These are phyloP conservation scores for Columba guinea DNA, from an alignment of 2,797 vertebrate species.

Conservation along the genomic window DNA sequence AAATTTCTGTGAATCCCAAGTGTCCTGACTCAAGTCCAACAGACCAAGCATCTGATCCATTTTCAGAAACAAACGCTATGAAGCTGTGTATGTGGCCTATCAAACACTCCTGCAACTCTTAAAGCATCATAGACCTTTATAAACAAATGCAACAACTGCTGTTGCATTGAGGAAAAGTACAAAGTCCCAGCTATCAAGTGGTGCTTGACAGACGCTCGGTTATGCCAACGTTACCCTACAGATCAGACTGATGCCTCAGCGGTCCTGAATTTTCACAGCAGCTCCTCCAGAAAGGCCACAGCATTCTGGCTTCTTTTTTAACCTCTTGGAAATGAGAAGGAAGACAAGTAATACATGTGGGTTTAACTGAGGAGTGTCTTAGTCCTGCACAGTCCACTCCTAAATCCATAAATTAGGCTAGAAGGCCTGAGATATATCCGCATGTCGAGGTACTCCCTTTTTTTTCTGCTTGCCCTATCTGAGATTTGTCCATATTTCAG, in stretches of 20 bases:
- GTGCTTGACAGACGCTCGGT: background rate
- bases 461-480: background rate
- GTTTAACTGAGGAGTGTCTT: background rate
- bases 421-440: background rate
- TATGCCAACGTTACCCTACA: background rate
- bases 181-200: background rate
- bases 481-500: background rate
- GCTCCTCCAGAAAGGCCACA: background rate
- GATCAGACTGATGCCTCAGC: background rate
- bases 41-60: background rate
- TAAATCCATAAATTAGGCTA: background rate
- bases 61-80: background rate
- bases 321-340: background rate
- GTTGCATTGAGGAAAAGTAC: background rate
- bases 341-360: background rate
- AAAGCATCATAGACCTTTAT: background rate
- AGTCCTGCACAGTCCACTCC: background rate
- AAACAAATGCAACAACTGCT: background rate
- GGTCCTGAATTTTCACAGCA: background rate
- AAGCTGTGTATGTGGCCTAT: background rate
- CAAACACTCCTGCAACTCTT: background rate
- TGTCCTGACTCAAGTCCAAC: background rate
- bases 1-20: background rate
- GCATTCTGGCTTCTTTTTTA: background rate
- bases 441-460: background rate